Evolutionary conservation across 1,140 invertebrate species (phyloP), one percentile per base, ranked within the genome.

Genomic region (Asobara japonica): DNA sequence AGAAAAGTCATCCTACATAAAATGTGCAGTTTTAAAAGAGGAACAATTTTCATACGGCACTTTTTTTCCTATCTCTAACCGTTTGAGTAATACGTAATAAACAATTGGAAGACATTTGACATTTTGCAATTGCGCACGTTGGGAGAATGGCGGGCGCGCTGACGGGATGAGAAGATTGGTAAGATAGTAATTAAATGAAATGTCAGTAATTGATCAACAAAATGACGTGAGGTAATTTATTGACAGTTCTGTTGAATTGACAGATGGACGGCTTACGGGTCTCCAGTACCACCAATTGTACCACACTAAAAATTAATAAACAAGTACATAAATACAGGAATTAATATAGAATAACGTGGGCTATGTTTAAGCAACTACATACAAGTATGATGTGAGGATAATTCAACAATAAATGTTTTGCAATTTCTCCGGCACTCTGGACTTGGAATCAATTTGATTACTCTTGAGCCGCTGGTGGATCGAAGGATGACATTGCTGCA

Each of bases 221-320:
- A 92, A 93, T 38, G 93, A 94, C 62, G 90, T 93, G 62, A 94
- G 85, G 81, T 93, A 93, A 73, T 88, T 91, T 64, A 94, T 88
- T 75, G 92, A 91, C 30, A 90, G 85, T 71, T 86, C 83, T 74
- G 91, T 90, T 71, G 88, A 83, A 76, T 89, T 88, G 18, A 84
- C 77, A 65, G 89, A 87, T 62, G 91, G 89, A 79, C 91, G 85
- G 78, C 92, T 91, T 18, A 89, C 79, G 61, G 93, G 92, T 80
- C 92, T 88, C 92, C 93, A 95, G 78, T 94, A 94, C 91, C 93
- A 94, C 93, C 93, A 94, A 82, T 94, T 94, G 78, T 94, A 94
- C 90, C 92, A 94, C 76, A 94, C 93, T 94, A 85, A 75, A 91
- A 74, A 79, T 82, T 82, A 86, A 74, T 69, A 71, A 61, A 71